Conservation (phyloP, 2,888 invertebrate genomes). For the Drosophila kambysellisi region DNA sequence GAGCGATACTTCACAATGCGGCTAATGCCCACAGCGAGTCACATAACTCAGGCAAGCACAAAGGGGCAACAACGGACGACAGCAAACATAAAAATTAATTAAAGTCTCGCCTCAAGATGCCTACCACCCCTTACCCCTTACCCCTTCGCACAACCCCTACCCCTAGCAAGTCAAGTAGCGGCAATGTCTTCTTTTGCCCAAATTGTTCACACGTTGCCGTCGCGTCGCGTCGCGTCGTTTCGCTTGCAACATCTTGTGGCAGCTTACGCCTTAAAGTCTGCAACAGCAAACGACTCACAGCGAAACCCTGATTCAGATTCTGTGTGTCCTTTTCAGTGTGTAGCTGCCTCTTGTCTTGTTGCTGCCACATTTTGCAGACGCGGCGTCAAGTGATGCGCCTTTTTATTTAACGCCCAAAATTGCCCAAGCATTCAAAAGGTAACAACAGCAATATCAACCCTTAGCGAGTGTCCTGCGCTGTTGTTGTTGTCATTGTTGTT, state of each 20-base stretch:
- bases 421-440: constrained; percentile 55
- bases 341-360: constrained; percentile 21
- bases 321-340: not conserved
- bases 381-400: constrained; percentile 79
- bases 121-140: not conserved
- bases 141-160: not conserved
- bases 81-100: constrained; percentile 75
- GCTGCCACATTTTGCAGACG: constrained; percentile 45
- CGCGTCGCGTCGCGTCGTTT: constrained; percentile 5
- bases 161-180: constrained; percentile 60
- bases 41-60: constrained; percentile 69
- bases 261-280: constrained; percentile 67
- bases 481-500: constrained; percentile 17
- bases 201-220: constrained; percentile 76
- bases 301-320: not conserved
- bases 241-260: constrained; percentile 64
- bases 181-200: constrained; percentile 63
- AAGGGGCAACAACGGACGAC: constrained; percentile 42
- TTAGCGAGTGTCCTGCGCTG: constrained; percentile 29
- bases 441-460: constrained; percentile 60
- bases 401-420: constrained; percentile 65
- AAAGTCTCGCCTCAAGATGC: constrained; percentile 58
- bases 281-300: constrained; percentile 41
- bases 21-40: constrained; percentile 74
- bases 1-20: constrained; percentile 37